Evolutionary conservation across 1,140 invertebrate species (phyloP), one percentile per base, ranked within the genome.

Genomic region (Sycophaga agraensis): DNA sequence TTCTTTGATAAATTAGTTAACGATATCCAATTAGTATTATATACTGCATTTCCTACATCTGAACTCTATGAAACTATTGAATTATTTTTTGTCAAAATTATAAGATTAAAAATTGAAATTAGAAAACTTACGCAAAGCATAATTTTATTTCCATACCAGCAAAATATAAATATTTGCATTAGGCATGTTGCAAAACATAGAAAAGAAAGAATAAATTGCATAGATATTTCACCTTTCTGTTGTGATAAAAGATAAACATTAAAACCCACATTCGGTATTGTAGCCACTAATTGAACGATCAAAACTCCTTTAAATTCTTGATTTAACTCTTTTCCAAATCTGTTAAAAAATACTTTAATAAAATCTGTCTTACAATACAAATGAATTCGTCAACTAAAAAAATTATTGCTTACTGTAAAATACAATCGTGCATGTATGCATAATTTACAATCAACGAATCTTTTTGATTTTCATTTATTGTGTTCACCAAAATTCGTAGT

Each of bases 101-200:
- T n/a, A n/a, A n/a, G n/a, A n/a, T n/a, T n/a, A n/a, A n/a, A n/a
- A n/a, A n/a, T n/a, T n/a, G n/a, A n/a, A n/a, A n/a, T n/a, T n/a
- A n/a, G n/a, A n/a, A n/a, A 22, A 34, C 34, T 64, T 64, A 64
- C 62, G 4, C 45, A 12, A 16, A 58, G 31, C 0, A 34, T 64
- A 2, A 64, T 55, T 64, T 58, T 37, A 16, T 64, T 54, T 26
- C 62, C 62, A 11, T 59, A 64, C 62, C 62, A 64, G 19, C 62
- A 64, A 11, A 34, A 49, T 2, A 62, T 49, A 42, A 48, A 62
- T 40, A 62, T 62, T 39, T 54, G 59, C 39, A 63, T 50, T 11
- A 63, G n/a, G n/a, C 16, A 57, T 16, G 39, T 24, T 4, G 9
- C 0, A 4, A 50, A 42, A 14, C 21, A 56, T 11, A 48, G 1